Base-by-base conservation (phyloP, 2,888 invertebrate genomes). In the Dynastes tityus region DNA sequence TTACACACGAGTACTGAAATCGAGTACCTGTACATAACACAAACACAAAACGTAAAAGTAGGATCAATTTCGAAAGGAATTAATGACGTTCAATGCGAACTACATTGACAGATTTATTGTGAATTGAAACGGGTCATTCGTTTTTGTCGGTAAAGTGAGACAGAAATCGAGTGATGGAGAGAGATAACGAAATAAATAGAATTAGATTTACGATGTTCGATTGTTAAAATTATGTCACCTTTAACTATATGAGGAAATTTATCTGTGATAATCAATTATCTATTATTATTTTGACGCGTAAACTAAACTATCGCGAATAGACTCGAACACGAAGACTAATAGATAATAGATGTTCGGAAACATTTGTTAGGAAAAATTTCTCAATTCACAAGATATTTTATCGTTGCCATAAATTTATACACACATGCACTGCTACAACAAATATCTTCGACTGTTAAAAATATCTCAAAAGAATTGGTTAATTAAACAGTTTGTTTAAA, bases 111-210 rank as follows among this genome's bases (percentile, higher is more conserved):
- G 8, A 61, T 73, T 45, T 58, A 61, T 40, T 45, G 61, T 45
- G 61, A 22, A 37, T 61, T 73, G 61, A 58, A 61, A 45, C 37
- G 53, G 71, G n/a, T 71, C 71, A 55, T 71, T 71, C 71, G 53
- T 55, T 71, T 55, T 71, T 71, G 71, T 37, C 37, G 32, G 16
- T 16, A 8, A 55, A 71, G 16, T 37, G 37, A 71, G 37, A 53
- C 2, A 13, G 70, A 16, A 27, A 71, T 32, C 22, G 37, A 8
- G 37, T 16, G 4, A 55, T 1, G 37, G 11, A 71, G 16, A 71
- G 40, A 65, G 37, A 11, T 13, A 37, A 5, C 4, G 16, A n/a
- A 40, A 16, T n/a, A 13, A 37, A 64, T 53, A 51, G 68, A 13
- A 29, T 32, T 55, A 53, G 53, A 71, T 71, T 71, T 29, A 55